Conservation (phyloP, 2,797 vertebrate species). For the Lutjanus campechanus region DNA sequence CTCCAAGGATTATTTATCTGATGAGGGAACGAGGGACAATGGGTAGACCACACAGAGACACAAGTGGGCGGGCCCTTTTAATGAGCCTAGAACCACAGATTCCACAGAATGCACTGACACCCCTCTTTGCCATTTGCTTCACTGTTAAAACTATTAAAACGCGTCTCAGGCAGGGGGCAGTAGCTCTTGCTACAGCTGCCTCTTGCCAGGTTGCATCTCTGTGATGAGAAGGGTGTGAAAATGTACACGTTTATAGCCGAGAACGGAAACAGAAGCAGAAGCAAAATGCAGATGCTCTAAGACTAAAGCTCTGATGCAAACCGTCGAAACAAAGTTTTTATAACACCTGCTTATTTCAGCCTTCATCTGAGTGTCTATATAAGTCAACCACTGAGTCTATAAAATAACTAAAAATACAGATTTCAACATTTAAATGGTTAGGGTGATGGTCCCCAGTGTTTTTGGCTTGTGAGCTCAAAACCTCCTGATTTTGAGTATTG, state of each 20-base stretch:
- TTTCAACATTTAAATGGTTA: neutral
- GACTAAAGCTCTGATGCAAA: neutral
- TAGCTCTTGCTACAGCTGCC: neutral
- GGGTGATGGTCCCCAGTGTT: no score
- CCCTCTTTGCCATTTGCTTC: neutral
- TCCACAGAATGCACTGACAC: neutral
- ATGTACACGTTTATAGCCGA: neutral
- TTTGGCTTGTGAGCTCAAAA: neutral
- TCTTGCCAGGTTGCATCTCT: neutral
- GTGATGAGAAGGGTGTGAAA: neutral
- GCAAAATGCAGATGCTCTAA: neutral
- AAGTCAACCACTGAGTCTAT: neutral
- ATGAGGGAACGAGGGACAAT: no score
- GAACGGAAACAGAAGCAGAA: neutral
- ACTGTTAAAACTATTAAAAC: conserved; percentile 6
- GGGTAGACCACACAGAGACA: no score
- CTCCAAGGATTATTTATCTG: no score
- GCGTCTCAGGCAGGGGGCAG: neutral
- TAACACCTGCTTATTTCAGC: neutral
- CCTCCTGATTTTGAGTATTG: no score
- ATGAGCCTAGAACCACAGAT: neutral
- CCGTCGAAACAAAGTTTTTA: neutral
- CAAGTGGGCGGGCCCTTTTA: no score
- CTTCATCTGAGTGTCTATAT: neutral
- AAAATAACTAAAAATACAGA: neutral